Base-by-base conservation (phyloP, 2,113 vertebrate species). In the Megaceryle torquata region DNA sequence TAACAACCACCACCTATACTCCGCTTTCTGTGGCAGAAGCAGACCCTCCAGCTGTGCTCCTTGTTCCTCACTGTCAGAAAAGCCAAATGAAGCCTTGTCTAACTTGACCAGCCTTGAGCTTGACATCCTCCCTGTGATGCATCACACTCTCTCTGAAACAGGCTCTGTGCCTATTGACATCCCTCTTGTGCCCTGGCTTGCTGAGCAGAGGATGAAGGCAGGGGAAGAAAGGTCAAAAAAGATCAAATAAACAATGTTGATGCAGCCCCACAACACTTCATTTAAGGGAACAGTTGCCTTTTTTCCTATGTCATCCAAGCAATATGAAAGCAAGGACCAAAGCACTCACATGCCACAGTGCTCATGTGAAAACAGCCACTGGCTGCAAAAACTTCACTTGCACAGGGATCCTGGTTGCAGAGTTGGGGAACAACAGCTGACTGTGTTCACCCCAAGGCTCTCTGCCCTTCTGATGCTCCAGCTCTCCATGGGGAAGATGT, bases 331-430 rank as follows among this genome's bases (percentile, higher is more conserved):
- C 50, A 61, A 77, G 54, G 33, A 83, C 29, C 25, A 54, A 24
- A 37, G 44, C 1, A 2, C 41, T 70, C 29, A n/a, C 11, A 1
- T 24, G 72, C 54, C 8, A 1, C 18, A 33, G 33, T 60, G 67
- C 53, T 46, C 57, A 53, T 60, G 39, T 64, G 63, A 41, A 80
- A 80, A 35, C 41, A 84, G 20, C 25, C 51, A n/a, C 1, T 67
- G 64, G 9, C 41, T 84, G n/a, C 56, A 69, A 35, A 83, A 74
- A 6, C 51, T 54, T 77, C 5, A 3, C 11, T 53, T 72, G 43
- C 18, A 3, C 43, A 48, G 25, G 14, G 64, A 44, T 74, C 39
- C 13, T 0, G 0, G 13, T 14, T 17, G 35, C 68, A 56, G 29
- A 18, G 8, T 0, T 85, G 48, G 39, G 31, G 17, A 88, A 35